A percentile compares a stretch with the other conserved stretches of the same genome.
These are phyloP conservation scores for Lasioglossum malachurum DNA, from an alignment of 2,888 invertebrate genomes.

Conservation along the genomic window DNA sequence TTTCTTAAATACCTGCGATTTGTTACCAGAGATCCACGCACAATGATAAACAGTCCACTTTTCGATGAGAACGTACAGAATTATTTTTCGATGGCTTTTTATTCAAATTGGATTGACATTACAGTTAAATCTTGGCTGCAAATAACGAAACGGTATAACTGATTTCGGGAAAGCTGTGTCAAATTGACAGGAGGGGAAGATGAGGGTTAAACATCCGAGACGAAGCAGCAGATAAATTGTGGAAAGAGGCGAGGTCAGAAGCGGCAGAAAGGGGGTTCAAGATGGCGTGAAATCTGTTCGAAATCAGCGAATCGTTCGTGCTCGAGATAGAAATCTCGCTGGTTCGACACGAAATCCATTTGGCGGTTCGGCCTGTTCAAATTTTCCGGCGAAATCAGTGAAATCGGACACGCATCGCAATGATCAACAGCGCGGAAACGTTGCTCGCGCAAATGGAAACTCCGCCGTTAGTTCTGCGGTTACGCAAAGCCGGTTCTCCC, in stretches of 20 bases:
- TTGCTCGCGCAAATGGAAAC: conserved; percentile 29
- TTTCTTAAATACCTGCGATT: not conserved
- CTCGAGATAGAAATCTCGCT: not conserved
- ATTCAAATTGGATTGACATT: no score
- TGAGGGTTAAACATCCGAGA: not conserved
- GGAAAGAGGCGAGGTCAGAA: not conserved
- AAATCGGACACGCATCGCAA: conserved; percentile 1
- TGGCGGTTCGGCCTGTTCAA: not conserved
- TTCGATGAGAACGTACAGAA: no score
- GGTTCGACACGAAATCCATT: not conserved
- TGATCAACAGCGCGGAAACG: conserved; percentile 2
- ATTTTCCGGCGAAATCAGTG: not conserved
- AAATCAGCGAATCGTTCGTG: not conserved
- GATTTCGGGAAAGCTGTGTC: no score
- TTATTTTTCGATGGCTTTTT: no score
- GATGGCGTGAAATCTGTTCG: not conserved
- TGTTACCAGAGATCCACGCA: conserved; percentile 15
- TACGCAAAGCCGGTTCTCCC: conserved; percentile 34
- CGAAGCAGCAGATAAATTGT: not conserved
- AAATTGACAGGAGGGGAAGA: no score
- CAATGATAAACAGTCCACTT: not conserved
- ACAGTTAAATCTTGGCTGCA: no score
- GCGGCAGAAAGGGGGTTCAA: not conserved
- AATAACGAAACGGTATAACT: no score
- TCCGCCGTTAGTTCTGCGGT: conserved; percentile 37